These are phyloP conservation scores for Anolis apletophallus DNA, from an alignment of 2,797 vertebrate species.

Conservation along the genomic window DNA sequence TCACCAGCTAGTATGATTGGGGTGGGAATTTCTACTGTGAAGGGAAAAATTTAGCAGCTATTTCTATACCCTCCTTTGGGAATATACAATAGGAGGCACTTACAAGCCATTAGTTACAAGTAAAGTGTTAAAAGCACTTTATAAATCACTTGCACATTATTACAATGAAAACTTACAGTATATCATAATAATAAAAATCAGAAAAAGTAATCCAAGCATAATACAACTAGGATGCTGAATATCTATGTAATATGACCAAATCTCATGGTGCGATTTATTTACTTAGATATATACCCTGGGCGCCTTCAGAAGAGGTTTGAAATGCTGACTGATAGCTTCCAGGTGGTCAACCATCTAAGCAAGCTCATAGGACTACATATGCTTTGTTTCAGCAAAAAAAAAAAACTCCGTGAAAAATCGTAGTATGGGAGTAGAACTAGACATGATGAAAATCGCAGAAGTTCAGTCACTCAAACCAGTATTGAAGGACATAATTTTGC, in stretches of 20 bases:
- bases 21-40: background rate
- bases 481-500: too few relatives aligned
- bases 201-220: background rate
- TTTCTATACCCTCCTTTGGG: slow-evolving; percentile 49
- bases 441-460: background rate
- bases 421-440: background rate
- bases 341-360: background rate
- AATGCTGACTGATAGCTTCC: background rate
- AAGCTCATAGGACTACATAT: background rate
- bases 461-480: too few relatives aligned
- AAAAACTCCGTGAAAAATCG: background rate
- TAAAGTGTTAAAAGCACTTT: slow-evolving; percentile 62
- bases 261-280: background rate
- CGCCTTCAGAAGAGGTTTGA: background rate
- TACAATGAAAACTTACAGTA: slow-evolving; percentile 46
- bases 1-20: background rate
- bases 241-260: background rate
- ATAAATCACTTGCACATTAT: slow-evolving; percentile 45
- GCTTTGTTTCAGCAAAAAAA: background rate
- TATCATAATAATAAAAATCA: slow-evolving; percentile 52
- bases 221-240: background rate
- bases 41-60: slow-evolving; percentile 16
- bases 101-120: slow-evolving; percentile 48
- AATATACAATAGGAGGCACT: slow-evolving; percentile 53
- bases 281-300: background rate